Percentiles rank a stretch among this genome's conserved stretches.
Conservation (phyloP, 2,797 vertebrate genomes). For the Nannoperca obscura region DNA sequence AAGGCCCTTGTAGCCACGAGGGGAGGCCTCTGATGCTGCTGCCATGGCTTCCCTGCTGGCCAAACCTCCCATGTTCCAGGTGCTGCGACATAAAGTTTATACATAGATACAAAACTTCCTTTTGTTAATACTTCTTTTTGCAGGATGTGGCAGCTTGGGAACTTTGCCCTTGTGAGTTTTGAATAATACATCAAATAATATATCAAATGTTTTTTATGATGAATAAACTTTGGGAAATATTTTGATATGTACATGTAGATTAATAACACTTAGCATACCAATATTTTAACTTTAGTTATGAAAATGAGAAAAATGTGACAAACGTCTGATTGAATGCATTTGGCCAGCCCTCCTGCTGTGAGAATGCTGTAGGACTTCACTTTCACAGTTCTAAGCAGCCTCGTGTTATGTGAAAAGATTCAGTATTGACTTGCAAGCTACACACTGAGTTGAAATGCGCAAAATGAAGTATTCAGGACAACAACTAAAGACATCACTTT, state of each 20-base stretch:
- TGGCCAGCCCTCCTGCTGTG: not conserved
- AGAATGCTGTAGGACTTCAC: not conserved
- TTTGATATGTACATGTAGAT: not conserved
- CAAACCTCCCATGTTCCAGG: slow-evolving; percentile 31
- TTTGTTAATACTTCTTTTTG: not conserved
- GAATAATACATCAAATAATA: too few relatives aligned
- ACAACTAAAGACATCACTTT: not conserved
- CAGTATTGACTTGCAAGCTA: too few relatives aligned
- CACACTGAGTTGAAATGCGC: too few relatives aligned
- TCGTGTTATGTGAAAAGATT: too few relatives aligned
- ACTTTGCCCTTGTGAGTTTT: not conserved
- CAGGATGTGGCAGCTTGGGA: not conserved
- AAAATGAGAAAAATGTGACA: not conserved
- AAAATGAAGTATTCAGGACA: too few relatives aligned
- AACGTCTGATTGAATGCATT: not conserved
- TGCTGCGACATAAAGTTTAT: slow-evolving; percentile 39
- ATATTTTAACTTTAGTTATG: not conserved
- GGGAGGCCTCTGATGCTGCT: slow-evolving; percentile 73
- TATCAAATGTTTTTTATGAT: too few relatives aligned
- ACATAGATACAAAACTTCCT: slow-evolving; percentile 10
- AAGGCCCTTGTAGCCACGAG: slow-evolving; percentile 66
- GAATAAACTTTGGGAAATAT: not conserved
- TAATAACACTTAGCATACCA: not conserved
- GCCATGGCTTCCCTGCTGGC: slow-evolving; percentile 63
- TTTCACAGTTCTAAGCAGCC: not conserved